Base-by-base conservation (phyloP, 2,113 vertebrate species). In the Mesembrinibis cayennensis region DNA sequence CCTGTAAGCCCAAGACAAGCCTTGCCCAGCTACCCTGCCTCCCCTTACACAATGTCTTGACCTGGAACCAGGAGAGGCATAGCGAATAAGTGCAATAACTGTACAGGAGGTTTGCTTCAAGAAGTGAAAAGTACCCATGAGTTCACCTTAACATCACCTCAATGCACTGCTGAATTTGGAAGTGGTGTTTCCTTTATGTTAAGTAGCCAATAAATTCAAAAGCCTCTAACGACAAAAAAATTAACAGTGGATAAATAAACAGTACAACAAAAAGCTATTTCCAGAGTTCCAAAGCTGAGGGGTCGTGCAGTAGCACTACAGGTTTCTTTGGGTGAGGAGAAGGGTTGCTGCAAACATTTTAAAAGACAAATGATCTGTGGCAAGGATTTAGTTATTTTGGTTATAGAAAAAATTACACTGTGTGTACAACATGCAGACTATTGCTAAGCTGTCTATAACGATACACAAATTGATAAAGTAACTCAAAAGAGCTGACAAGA, bases 1-100 rank as follows among this genome's bases (percentile, higher is more conserved):
- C 9, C 15, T 49, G 12, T 22, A 80, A 93, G 10, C 22, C 67
- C 44, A 80, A 55, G 44, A 36, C 0, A 3, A 80, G 11, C 32
- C 71, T 11, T 89, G 30, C 23, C 34, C 45, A 82, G 20, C 20
- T 74, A 72, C 18, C 44, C 16, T 76, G 36, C 6, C 6, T 82
- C 8, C 12, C 34, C 30, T 71, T 63, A 40, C 0, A 0, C 0
- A 0, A 63, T 0, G 0, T 55, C 21, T 34, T 67, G 30, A 67
- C 38, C 30, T 78, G 71, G 71, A 72, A 67, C 23, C 32, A 79
- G 65, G 4, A 78, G 8, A 40, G 16, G 8, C 7, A 1, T n/a
- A 61, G 14, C 32, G 59, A 72, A 14, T 63, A 53, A 87, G 11
- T 82, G 10, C 56, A 65, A 38, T 26, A 82, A 73, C 19, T 40